These are phyloP conservation scores for Sebastes paucispinis DNA, from an alignment of 2,797 vertebrate species.

Conservation along the genomic window DNA sequence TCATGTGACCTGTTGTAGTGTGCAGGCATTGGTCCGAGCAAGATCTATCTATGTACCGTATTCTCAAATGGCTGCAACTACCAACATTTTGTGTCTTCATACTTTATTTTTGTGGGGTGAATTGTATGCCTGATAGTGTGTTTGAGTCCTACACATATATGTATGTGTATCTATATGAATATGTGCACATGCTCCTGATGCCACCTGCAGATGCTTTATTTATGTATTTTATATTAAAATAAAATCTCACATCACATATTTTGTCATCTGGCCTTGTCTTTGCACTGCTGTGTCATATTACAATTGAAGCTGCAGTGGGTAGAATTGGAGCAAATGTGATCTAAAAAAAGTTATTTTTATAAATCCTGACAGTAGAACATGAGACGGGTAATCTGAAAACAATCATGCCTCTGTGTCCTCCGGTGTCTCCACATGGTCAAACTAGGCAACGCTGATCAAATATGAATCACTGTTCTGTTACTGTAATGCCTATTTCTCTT, in stretches of 20 bases:
- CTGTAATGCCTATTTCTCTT: too few relatives aligned
- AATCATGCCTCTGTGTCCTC: too few relatives aligned
- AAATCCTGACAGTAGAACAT: too few relatives aligned
- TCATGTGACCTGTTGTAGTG: slow-evolving; percentile 20
- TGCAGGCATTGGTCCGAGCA: slow-evolving; percentile 27
- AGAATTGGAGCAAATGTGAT: too few relatives aligned
- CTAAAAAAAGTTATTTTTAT: too few relatives aligned
- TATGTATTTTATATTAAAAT: slow-evolving; percentile 87
- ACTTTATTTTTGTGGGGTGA: slow-evolving; percentile 41
- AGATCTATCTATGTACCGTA: not conserved
- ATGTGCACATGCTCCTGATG: slow-evolving; percentile 72
- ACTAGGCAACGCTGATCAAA: too few relatives aligned
- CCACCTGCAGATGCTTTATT: slow-evolving; percentile 85
- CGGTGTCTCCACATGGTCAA: too few relatives aligned
- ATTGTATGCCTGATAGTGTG: slow-evolving; percentile 41
- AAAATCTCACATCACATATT: slow-evolving; percentile 67
- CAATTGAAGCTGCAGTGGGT: not conserved
- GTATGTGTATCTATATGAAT: slow-evolving; percentile 54
- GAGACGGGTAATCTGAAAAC: too few relatives aligned
- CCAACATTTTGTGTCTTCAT: slow-evolving; percentile 23
- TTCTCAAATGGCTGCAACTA: slow-evolving; percentile 30
- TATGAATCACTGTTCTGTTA: too few relatives aligned
- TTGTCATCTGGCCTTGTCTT: not conserved
- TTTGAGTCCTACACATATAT: slow-evolving; percentile 37
- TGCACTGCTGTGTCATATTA: not conserved